phyloP scores from a whole-genome alignment of 2,797 vertebrate genomes.

The Tinamus major region DNA sequence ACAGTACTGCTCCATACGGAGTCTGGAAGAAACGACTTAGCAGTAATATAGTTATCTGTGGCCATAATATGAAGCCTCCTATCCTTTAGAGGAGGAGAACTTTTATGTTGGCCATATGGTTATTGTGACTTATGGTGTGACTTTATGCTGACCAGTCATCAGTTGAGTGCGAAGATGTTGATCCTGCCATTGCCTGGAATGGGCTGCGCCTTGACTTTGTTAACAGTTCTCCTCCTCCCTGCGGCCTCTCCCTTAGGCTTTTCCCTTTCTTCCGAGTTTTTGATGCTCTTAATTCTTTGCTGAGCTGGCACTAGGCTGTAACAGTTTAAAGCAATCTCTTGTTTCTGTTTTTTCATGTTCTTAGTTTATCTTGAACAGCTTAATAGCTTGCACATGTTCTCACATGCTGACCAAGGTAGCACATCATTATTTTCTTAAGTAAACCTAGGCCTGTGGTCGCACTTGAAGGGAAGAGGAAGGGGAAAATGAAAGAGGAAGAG shows the following conservation, averaged over 20 bases:
- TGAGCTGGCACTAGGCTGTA: not conserved
- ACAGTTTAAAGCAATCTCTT: not conserved
- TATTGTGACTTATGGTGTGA: not conserved
- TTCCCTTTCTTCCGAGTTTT: not conserved
- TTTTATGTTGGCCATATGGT: not conserved
- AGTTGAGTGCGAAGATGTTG: not conserved
- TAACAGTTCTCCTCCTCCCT: not conserved
- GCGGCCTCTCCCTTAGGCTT: not conserved
- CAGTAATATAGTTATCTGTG: not conserved
- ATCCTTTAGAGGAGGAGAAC: not conserved
- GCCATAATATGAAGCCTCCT: not conserved
- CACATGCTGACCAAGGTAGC: not conserved
- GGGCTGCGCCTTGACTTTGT: not conserved
- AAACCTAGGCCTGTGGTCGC: not conserved
- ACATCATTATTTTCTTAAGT: not conserved
- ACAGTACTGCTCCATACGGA: rapidly evolving
- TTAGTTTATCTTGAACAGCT: not conserved
- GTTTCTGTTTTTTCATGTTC: not conserved
- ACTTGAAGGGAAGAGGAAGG: not conserved
- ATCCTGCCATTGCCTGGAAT: not conserved
- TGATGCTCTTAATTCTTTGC: not conserved
- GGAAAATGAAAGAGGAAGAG: not conserved
- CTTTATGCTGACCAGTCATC: not conserved
- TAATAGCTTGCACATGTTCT: not conserved
- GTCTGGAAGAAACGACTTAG: not conserved